Base-by-base conservation (phyloP, 2,113 vertebrate species). In the Tragelaphus imberbis region DNA sequence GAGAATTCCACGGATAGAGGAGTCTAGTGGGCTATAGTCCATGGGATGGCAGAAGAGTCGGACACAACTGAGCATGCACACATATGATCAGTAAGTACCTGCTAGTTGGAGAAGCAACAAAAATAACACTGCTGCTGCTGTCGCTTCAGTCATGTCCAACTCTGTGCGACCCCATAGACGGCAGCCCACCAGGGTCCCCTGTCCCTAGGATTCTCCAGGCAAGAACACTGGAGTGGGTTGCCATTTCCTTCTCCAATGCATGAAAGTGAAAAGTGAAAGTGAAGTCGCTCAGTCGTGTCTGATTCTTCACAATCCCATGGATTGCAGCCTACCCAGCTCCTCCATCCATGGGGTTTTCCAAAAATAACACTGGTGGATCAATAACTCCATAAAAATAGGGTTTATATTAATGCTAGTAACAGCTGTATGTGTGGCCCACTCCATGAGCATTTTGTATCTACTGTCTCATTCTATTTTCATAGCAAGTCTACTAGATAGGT, bases 31-130 rank as follows among this genome's bases (percentile, higher is more conserved):
- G 71, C 23, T 77, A 75, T 14, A 27, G 36, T 14, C 36, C 36
- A 25, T 25, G 23, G 36, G 36, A 44, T 44, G 71, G 36, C 36
- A 44, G 40, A 40, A 71, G 23, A 27, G 36, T 77, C 36, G 44
- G 23, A 77, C 36, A 44, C 71, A 44, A 27, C 23, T 27, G 6
- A 77, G 23, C 23, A 25, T 27, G 40, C 40, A 27, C 0, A 0
- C 71, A 44, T 44, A 44, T 33, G 15, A 30, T 49, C 56, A 47
- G 27, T 59, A 51, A 59, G 3, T 9, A n/a, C 63, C 36, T 88
- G 7, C 56, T 44, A 28, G 10, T 81, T 88, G n/a, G 2, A 44
- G 21, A 92, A 21, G 10, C 49, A 59, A 61, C 40, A 13, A 68
- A n/a, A 58, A 7, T 44, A 49, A 30, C 14, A 75, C 1, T 6